Base-by-base conservation (phyloP, 2,888 invertebrate genomes). In the Atethmia centrago region DNA sequence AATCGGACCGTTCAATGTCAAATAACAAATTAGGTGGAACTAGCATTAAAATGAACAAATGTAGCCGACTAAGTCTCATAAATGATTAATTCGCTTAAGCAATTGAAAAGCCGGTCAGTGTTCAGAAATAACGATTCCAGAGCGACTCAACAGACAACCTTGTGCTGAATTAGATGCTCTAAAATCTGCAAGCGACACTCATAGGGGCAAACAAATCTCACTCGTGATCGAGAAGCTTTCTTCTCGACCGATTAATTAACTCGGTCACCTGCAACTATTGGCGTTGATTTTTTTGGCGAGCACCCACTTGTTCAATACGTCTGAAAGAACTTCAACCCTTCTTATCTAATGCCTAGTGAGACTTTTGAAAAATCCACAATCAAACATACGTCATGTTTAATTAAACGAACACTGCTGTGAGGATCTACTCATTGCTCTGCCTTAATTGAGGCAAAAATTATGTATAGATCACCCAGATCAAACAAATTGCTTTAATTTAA, bases 101-200 rank as follows among this genome's bases (percentile, higher is more conserved):
- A 75, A 87, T 86, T 84, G 88, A 83, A 81, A 90, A 87, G 80
- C 81, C 86, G 88, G 88, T 79, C 85, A 84, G 79, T 82, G 85
- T 87, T 83, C 88, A 85, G 86, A 90, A 89, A 90, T 90, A 90
- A 87, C 80, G 76, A 77, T 87, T 91, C 91, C 90, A 91, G 89
- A 85, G 79, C 82, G 82, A 80, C 82, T 83, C 83, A 85, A 89
- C 85, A 64, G 68, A 82, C 85, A 90, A 84, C 93, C 93, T 93
- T 93, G 94, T 85, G 85, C 92, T 87, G 84, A 89, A 91, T 92
- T 88, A 84, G 83, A 86, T 87, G 80, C 76, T 88, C 84, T 88
- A 85, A 85, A 90, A 86, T 85, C 81, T 81, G 82, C 85, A 82
- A 83, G 64, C 67, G 47, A 40, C 36, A 72, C 56, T 64, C 71